Percentiles rank a stretch among this genome's conserved stretches.
phyloP scores from a whole-genome alignment of 2,888 invertebrate species.

The Smittia sp. region DNA sequence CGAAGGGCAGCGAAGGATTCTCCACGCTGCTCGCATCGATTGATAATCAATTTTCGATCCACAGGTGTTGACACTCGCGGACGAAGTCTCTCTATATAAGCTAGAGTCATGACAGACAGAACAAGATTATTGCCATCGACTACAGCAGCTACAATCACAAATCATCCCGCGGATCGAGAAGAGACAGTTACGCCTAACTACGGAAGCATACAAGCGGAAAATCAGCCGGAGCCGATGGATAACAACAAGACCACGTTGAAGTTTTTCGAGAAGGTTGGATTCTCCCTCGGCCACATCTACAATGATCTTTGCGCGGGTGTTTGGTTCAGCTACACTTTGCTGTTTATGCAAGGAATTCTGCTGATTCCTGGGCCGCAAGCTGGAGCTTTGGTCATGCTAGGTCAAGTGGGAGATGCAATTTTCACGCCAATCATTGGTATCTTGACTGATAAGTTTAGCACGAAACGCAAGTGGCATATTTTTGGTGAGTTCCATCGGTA shows the following conservation, averaged over 20 bases:
- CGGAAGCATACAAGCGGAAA: slow-evolving; percentile 29
- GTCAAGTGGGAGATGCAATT: slow-evolving; percentile 67
- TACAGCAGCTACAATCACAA: not conserved
- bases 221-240: not conserved
- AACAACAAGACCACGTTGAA: slow-evolving; percentile 42
- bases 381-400: slow-evolving; percentile 69
- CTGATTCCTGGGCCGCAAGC: slow-evolving; percentile 59
- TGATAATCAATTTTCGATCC: too few relatives aligned
- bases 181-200: not conserved
- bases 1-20: too few relatives aligned
- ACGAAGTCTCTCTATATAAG: not conserved
- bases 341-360: slow-evolving; percentile 70
- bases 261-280: slow-evolving; percentile 55
- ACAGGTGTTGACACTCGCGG: too few relatives aligned
- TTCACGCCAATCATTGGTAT: slow-evolving; percentile 83
- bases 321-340: slow-evolving; percentile 92
- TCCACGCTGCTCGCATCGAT: too few relatives aligned
- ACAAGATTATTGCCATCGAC: not conserved
- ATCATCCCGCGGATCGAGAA: not conserved
- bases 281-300: slow-evolving; percentile 79
- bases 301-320: slow-evolving; percentile 94
- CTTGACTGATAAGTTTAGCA: slow-evolving; percentile 74
- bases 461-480: slow-evolving; percentile 81
- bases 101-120: slow-evolving; percentile 25
- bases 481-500: slow-evolving; percentile 57